Conservation (phyloP, 2,888 invertebrate species). For the Calliopum simillimum region DNA sequence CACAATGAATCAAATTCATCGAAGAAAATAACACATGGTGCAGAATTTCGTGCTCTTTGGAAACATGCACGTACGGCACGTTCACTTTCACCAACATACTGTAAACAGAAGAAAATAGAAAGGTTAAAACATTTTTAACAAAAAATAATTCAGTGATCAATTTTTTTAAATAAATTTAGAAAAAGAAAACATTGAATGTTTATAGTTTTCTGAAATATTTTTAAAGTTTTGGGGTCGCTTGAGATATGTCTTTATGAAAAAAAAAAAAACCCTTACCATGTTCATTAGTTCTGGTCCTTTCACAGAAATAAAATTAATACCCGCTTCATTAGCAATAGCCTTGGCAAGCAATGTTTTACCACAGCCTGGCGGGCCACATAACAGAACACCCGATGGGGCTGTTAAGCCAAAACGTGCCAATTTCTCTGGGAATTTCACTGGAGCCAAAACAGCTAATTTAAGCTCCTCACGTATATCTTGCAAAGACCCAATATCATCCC, state of each 20-base stretch:
- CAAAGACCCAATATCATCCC: constrained; percentile 96
- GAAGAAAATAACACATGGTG: constrained; percentile 98
- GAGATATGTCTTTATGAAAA: neutral
- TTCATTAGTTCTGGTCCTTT: constrained; percentile 98
- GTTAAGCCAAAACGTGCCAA: constrained; percentile 82
- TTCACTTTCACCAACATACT: constrained; percentile 99
- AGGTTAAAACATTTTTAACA: constrained; percentile 21
- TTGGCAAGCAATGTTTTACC: constrained; percentile 97
- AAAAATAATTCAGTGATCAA: neutral
- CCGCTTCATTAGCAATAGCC: constrained; percentile 98
- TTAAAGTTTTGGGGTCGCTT: too few species aligned
- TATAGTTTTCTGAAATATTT: neutral
- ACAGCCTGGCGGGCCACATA: constrained; percentile 97
- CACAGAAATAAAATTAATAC: constrained; percentile 98
- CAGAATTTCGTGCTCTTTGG: constrained; percentile 91
- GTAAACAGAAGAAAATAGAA: constrained; percentile 52
- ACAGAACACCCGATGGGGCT: constrained; percentile 87
- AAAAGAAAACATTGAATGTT: neutral
- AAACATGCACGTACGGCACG: constrained; percentile 96
- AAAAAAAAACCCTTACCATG: constrained; percentile 76
- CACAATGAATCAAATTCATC: constrained; percentile 98
- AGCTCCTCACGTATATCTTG: constrained; percentile 88
- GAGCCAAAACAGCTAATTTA: constrained; percentile 90
- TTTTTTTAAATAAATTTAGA: too few species aligned
- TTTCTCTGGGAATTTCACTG: constrained; percentile 87